Percentiles rank a stretch among this genome's conserved stretches.
phyloP scores from a whole-genome alignment of 1,140 invertebrate genomes.

The Ips typographus region DNA sequence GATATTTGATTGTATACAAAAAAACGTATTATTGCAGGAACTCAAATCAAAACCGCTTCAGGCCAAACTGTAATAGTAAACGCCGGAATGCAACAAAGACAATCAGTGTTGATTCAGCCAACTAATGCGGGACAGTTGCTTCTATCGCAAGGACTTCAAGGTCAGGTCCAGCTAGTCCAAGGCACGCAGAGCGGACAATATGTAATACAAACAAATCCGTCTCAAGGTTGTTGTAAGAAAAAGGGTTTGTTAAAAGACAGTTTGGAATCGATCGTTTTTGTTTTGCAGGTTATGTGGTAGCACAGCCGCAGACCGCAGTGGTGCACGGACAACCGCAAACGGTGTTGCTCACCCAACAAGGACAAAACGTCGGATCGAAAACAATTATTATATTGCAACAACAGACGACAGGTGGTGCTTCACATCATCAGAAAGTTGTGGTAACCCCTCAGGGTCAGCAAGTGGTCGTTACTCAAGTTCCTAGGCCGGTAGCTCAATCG shows the following conservation, averaged over 20 bases:
- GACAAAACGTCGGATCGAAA: conserved; percentile 64
- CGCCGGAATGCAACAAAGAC: conserved; percentile 51
- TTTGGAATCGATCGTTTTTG: not conserved
- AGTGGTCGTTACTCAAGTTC: conserved; percentile 61
- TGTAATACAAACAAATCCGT: conserved; percentile 56
- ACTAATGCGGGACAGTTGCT: conserved; percentile 50
- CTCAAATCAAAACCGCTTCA: conserved; percentile 38
- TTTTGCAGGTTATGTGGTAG: conserved; percentile 58
- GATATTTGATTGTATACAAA: not conserved
- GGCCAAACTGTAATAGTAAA: conserved; percentile 53
- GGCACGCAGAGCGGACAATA: conserved; percentile 54
- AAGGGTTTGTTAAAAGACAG: not conserved
- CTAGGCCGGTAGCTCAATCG: conserved; percentile 57
- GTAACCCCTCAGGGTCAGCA: conserved; percentile 68
- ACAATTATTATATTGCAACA: conserved; percentile 74
- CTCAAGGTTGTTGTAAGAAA: conserved; percentile 47
- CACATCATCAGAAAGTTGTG: conserved; percentile 57
- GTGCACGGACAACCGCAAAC: conserved; percentile 65
- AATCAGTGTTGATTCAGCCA: conserved; percentile 50
- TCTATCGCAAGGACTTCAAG: conserved; percentile 44
- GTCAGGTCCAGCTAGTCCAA: conserved; percentile 50
- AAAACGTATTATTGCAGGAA: conserved; percentile 11
- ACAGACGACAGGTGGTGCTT: conserved; percentile 51
- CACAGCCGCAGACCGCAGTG: conserved; percentile 62
- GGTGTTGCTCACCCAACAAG: conserved; percentile 63